Conservation (phyloP, 2,888 invertebrate genomes). For the Drosophila mettleri region DNA sequence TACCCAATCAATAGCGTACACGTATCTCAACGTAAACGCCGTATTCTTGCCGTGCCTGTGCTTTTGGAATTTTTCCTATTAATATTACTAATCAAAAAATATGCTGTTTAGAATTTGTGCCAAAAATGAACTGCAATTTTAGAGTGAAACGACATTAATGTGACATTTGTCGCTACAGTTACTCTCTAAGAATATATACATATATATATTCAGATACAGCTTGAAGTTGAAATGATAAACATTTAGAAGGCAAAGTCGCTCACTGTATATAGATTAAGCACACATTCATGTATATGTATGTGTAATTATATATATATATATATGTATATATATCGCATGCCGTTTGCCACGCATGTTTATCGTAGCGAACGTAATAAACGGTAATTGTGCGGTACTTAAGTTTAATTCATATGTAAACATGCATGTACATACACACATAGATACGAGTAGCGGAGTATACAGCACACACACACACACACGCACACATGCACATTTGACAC, state of each 20-base stretch:
- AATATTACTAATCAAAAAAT: neutral
- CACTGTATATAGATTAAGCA: neutral
- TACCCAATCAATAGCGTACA: slow-evolving; percentile 45
- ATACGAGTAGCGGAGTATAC: neutral
- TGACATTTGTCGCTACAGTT: neutral
- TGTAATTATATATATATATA: neutral
- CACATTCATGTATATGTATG: neutral
- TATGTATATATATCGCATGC: slow-evolving; percentile 1
- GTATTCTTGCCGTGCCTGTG: slow-evolving; percentile 8
- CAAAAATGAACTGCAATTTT: slow-evolving; percentile 24
- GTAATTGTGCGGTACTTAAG: slow-evolving; percentile 38
- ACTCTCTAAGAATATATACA: neutral
- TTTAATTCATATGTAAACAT: slow-evolving; percentile 20
- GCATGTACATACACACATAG: neutral
- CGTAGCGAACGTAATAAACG: slow-evolving; percentile 25
- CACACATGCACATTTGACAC: neutral
- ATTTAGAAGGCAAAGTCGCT: neutral
- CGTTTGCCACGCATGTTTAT: slow-evolving; percentile 26
- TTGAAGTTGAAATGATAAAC: neutral
- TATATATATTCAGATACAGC: neutral
- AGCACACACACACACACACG: neutral
- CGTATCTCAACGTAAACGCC: slow-evolving; percentile 13
- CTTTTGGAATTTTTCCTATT: too few species aligned
- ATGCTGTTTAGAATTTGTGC: slow-evolving; percentile 28
- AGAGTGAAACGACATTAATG: neutral